A percentile compares a stretch with the other conserved stretches of the same genome.
Conservation (phyloP, 2,113 vertebrate genomes). For the Sylvietta virens region DNA sequence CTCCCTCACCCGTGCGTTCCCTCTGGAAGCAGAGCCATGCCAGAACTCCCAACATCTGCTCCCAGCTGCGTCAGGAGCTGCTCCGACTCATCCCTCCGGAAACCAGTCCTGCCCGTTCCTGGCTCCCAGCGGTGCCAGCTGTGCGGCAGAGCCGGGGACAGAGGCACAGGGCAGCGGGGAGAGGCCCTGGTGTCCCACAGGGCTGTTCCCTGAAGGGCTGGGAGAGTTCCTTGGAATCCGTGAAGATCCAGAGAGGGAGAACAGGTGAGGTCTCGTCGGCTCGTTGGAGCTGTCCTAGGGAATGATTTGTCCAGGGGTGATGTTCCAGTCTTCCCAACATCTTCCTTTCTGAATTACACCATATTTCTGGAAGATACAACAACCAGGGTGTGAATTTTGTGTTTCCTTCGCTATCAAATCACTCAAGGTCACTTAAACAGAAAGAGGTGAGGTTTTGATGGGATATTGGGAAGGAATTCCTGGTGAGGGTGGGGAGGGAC, state of each 20-base stretch:
- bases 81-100: not conserved
- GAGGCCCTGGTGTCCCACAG: not conserved
- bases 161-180: not conserved
- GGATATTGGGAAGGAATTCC: not conserved
- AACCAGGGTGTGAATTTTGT: not conserved
- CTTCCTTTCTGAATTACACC: not conserved
- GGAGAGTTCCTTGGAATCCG: not conserved
- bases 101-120: not conserved
- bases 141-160: not conserved
- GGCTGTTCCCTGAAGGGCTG: accelerated
- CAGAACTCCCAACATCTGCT: not conserved
- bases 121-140: not conserved
- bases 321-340: not conserved
- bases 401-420: not conserved
- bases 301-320: not conserved
- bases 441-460: not conserved
- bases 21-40: not conserved
- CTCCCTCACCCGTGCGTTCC: not conserved
- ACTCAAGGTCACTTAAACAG: not conserved
- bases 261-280: not conserved
- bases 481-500: accelerated
- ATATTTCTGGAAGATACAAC: accelerated
- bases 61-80: not conserved
- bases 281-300: not conserved
- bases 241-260: not conserved